Percentiles rank a stretch among this genome's conserved stretches.
These are phyloP conservation scores for Zapus hudsonius DNA, from an alignment of 2,113 vertebrate species.

Conservation along the genomic window DNA sequence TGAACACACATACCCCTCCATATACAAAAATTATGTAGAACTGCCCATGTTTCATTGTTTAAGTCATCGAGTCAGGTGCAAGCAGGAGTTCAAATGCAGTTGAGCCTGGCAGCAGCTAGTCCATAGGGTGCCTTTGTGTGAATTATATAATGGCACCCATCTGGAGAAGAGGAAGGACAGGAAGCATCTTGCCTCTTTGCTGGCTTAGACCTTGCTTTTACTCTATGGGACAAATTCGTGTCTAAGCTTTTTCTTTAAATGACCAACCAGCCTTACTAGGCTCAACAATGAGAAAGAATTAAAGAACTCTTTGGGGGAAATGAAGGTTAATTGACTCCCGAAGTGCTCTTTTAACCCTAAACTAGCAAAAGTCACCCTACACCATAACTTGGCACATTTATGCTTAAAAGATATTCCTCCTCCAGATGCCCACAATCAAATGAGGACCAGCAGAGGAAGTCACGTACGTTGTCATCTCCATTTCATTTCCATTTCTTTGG, in stretches of 20 bases:
- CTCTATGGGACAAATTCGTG: not conserved
- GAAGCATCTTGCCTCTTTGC: not conserved
- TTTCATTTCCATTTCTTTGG: no score
- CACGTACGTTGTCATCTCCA: not conserved
- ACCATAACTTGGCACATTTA: no score
- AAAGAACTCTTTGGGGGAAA: slow-evolving; percentile 37
- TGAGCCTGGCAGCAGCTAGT: slow-evolving; percentile 9
- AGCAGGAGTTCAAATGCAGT: slow-evolving; percentile 9
- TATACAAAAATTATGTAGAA: not conserved
- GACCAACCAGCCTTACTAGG: not conserved
- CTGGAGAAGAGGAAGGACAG: not conserved
- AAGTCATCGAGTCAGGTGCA: slow-evolving; percentile 17
- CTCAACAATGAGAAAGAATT: not conserved
- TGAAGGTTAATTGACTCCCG: not conserved
- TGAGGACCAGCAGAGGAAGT: not conserved
- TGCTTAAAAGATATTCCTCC: not conserved
- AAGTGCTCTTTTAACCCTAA: not conserved
- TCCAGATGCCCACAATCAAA: slow-evolving; percentile 8
- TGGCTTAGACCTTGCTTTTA: not conserved
- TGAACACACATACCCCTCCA: not conserved
- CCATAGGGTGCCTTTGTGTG: not conserved
- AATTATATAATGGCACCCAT: not conserved
- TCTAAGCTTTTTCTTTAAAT: not conserved
- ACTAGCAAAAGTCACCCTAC: not conserved
- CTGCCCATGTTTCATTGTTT: slow-evolving; percentile 52